Evolutionary conservation across 2,797 vertebrate genomes (phyloP).

Genomic region (Thaleichthys pacificus): DNA sequence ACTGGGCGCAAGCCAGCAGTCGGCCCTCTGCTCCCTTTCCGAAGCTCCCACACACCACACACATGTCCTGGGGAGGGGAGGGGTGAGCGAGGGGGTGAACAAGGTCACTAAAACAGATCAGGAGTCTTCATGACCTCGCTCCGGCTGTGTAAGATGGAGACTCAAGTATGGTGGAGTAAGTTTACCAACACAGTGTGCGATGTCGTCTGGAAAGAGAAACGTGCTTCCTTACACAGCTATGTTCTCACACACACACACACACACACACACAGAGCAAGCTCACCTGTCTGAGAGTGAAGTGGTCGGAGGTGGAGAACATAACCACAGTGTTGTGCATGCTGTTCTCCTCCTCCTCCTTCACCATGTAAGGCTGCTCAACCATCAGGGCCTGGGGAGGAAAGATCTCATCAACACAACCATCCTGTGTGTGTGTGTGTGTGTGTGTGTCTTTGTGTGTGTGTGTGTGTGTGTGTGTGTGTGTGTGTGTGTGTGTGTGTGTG

Average conservation of each 20-base stretch:
- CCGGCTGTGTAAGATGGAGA: too few relatives aligned
- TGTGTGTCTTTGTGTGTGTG: too few relatives aligned
- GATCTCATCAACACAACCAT: slow-evolving; percentile 17
- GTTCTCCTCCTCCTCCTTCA: slow-evolving; percentile 95
- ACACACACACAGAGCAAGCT: slow-evolving; percentile 11
- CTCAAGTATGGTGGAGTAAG: too few relatives aligned
- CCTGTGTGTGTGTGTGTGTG: too few relatives aligned
- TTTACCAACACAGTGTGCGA: too few relatives aligned
- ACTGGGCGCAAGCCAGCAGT: slow-evolving; percentile 92
- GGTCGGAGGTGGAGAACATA: slow-evolving; percentile 92
- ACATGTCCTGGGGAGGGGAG: slow-evolving; percentile 86
- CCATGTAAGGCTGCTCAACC: slow-evolving; percentile 77
- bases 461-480: too few relatives aligned
- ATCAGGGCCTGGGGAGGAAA: slow-evolving; percentile 63
- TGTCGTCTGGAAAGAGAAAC: too few relatives aligned
- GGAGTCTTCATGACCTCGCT: too few relatives aligned
- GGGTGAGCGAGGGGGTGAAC: not conserved
- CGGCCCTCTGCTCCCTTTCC: slow-evolving; percentile 92
- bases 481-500: too few relatives aligned
- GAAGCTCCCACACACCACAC: slow-evolving; percentile 96
- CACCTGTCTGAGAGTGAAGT: slow-evolving; percentile 95
- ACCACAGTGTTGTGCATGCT: slow-evolving; percentile 98
- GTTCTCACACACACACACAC: not conserved
- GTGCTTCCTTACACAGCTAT: slow-evolving; percentile 4
- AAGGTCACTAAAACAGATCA: not conserved